A percentile compares a stretch with the other conserved stretches of the same genome.
Conservation (phyloP, 2,797 vertebrate genomes). For the Cuculus canorus region DNA sequence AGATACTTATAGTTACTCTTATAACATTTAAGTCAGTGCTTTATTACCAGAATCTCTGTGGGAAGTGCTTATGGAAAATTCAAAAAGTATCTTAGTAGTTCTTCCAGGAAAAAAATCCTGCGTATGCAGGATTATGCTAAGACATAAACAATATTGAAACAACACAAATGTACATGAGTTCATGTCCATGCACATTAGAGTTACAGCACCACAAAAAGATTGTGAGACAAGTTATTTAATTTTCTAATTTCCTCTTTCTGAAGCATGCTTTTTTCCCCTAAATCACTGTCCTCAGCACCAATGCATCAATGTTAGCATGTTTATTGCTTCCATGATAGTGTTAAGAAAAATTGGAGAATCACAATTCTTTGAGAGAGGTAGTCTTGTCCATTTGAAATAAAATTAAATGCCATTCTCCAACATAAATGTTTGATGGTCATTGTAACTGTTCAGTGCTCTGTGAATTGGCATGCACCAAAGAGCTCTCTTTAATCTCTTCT, state of each 20-base stretch:
- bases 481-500: background rate
- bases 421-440: background rate
- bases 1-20: constrained; percentile 58
- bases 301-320: background rate
- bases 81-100: constrained; percentile 47
- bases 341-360: constrained; percentile 16
- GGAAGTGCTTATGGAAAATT: constrained; percentile 48
- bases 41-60: constrained; percentile 56
- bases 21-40: constrained; percentile 54
- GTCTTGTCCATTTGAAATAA: background rate
- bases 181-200: no score
- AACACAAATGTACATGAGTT: no score
- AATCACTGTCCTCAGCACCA: constrained; percentile 46
- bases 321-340: constrained; percentile 30
- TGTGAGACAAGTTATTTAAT: no score
- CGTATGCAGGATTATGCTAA: no score
- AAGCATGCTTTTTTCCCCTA: constrained; percentile 61
- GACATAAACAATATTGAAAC: no score
- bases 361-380: background rate
- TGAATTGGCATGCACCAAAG: background rate
- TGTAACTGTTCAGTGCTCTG: no score
- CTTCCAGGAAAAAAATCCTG: constrained; percentile 45
- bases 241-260: no score
- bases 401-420: background rate
- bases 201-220: no score